These are phyloP conservation scores for Vespertilio murinus DNA, from an alignment of 2,797 vertebrate genomes.

Conservation along the genomic window DNA sequence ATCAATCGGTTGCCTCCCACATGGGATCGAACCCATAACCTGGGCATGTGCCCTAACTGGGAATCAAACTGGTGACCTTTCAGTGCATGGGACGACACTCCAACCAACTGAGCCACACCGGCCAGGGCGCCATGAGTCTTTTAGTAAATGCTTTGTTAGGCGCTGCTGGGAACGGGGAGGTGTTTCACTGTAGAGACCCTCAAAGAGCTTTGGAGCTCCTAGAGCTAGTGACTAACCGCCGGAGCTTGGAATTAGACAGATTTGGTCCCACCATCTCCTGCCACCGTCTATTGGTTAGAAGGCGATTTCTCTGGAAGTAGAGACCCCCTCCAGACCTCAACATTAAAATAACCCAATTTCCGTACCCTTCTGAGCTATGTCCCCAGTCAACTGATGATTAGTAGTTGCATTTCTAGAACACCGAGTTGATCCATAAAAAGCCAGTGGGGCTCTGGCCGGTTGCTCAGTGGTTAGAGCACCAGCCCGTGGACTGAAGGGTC, in stretches of 20 bases:
- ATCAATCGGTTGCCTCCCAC: background rate
- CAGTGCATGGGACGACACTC: background rate
- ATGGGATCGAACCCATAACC: background rate
- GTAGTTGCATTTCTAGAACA: slow-evolving; percentile 11
- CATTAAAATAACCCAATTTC: slow-evolving; percentile 30
- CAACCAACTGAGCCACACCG: background rate
- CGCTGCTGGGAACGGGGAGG: background rate
- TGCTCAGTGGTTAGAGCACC: too few relatives aligned
- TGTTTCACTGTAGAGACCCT: background rate
- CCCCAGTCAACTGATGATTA: background rate
- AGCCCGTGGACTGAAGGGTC: too few relatives aligned
- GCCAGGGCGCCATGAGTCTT: background rate
- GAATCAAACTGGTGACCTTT: background rate
- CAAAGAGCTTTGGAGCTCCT: background rate
- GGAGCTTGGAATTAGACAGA: background rate
- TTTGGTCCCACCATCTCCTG: background rate
- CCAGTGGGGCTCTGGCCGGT: too few relatives aligned
- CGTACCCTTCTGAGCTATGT: background rate
- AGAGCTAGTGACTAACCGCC: background rate
- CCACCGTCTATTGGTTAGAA: background rate
- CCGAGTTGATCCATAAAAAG: background rate
- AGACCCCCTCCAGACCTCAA: background rate
- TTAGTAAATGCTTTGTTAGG: background rate
- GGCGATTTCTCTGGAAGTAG: background rate
- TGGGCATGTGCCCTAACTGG: too few relatives aligned